Evolutionary conservation across 2,888 invertebrate genomes (phyloP).

Genomic region (Drosophila meridionalis): DNA sequence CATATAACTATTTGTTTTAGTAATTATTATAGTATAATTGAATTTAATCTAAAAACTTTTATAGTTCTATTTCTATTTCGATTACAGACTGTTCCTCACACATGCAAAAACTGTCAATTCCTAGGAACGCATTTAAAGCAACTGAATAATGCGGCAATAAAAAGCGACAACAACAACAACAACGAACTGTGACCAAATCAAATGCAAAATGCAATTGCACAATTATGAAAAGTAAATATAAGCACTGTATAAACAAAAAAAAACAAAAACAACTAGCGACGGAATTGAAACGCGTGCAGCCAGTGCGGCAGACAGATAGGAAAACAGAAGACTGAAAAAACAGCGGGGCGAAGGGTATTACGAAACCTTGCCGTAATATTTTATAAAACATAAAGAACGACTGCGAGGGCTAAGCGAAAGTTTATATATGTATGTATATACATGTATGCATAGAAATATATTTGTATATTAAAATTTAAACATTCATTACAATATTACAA

Average conservation of each 20-base stretch:
- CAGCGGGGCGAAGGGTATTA: slow-evolving; percentile 10
- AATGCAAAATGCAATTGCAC: slow-evolving; percentile 54
- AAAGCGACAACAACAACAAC: slow-evolving; percentile 6
- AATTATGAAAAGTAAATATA: slow-evolving; percentile 52
- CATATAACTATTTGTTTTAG: background rate
- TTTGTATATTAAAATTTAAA: background rate
- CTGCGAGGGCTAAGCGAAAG: slow-evolving; percentile 32
- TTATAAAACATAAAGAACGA: slow-evolving; percentile 26
- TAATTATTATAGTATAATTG: background rate
- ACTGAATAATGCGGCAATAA: slow-evolving; percentile 35
- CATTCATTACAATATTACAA: background rate
- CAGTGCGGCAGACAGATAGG: slow-evolving; percentile 35
- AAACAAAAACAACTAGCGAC: slow-evolving; percentile 17
- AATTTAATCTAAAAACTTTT: background rate
- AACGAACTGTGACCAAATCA: slow-evolving; percentile 46
- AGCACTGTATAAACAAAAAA: slow-evolving; percentile 23
- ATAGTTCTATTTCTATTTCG: slow-evolving; percentile 16
- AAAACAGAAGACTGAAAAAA: background rate
- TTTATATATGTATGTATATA: background rate
- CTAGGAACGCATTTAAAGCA: slow-evolving; percentile 46
- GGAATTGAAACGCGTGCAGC: slow-evolving; percentile 43
- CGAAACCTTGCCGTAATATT: slow-evolving; percentile 31
- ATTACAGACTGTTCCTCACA: slow-evolving; percentile 15
- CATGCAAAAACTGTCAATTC: slow-evolving; percentile 14
- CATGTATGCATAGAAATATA: background rate